Percentiles rank a stretch among this genome's conserved stretches.
Evolutionary conservation across 2,888 invertebrate species (phyloP).

Genomic region (Drosophila prostipennis): DNA sequence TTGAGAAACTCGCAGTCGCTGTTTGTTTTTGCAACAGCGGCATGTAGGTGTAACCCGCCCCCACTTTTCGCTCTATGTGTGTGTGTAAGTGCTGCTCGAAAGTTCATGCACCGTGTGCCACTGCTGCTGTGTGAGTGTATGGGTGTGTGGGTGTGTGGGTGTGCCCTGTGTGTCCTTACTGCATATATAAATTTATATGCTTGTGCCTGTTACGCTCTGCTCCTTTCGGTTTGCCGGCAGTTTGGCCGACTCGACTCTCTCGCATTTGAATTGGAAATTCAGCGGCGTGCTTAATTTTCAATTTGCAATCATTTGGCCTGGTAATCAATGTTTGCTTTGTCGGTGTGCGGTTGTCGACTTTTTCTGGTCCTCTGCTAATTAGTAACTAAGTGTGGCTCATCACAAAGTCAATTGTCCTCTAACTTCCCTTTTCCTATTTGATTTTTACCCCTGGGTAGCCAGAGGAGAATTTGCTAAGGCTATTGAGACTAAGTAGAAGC

Average conservation of each 20-base stretch:
- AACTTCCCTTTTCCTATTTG: no score
- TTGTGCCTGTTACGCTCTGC: conserved; percentile 47
- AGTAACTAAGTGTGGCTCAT: conserved; percentile 59
- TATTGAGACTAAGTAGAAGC: background rate
- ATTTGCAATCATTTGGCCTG: conserved; percentile 75
- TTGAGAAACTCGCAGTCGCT: conserved; percentile 67
- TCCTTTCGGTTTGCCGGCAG: conserved; percentile 42
- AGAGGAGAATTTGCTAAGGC: background rate
- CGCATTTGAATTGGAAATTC: conserved; percentile 78
- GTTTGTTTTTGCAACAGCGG: conserved; percentile 64
- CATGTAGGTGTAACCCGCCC: conserved; percentile 50
- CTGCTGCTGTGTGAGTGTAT: conserved; percentile 21
- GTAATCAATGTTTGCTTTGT: conserved; percentile 56
- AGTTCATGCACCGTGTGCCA: conserved; percentile 79
- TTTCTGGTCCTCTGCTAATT: conserved; percentile 58
- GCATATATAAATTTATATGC: conserved; percentile 53
- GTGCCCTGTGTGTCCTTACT: conserved; percentile 16
- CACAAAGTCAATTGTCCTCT: conserved; percentile 44
- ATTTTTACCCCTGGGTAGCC: background rate
- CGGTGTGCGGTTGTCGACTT: conserved; percentile 35
- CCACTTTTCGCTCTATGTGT: conserved; percentile 11
- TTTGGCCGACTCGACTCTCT: conserved; percentile 33
- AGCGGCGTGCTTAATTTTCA: conserved; percentile 71
- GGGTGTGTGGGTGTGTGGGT: conserved; percentile 12
- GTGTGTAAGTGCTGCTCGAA: conserved; percentile 76